phyloP scores from a whole-genome alignment of 1,140 invertebrate genomes.

The Drosophila guanche region DNA sequence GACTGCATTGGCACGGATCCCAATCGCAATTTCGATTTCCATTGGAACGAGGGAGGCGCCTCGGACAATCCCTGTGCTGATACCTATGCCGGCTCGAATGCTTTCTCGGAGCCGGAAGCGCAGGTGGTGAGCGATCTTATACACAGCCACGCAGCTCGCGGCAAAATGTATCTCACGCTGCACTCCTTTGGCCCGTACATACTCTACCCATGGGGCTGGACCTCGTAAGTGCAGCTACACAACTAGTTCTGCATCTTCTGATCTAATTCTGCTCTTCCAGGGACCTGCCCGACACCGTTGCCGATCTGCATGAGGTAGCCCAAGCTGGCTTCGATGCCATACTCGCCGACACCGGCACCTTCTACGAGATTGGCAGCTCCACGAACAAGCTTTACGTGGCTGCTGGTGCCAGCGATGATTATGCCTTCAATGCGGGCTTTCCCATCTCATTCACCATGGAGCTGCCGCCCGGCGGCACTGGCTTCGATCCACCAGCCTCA shows the following conservation, averaged over 20 bases:
- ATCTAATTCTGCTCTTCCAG: constrained; percentile 9
- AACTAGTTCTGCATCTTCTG: fast-evolving
- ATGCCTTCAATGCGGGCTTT: constrained; percentile 86
- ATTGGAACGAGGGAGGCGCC: constrained; percentile 88
- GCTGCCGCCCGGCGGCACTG: constrained; percentile 86
- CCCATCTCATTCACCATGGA: constrained; percentile 89
- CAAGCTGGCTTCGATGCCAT: constrained; percentile 83
- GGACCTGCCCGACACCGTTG: constrained; percentile 72
- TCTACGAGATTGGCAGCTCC: constrained; percentile 86
- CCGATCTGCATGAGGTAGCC: constrained; percentile 83
- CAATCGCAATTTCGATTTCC: constrained; percentile 87
- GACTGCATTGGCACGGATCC: constrained; percentile 86
- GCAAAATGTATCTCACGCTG: constrained; percentile 88
- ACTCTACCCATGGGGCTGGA: constrained; percentile 90
- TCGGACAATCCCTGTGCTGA: constrained; percentile 87
- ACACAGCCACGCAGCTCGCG: constrained; percentile 83
- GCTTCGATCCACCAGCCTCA: constrained; percentile 87
- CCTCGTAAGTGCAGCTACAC: constrained; percentile 52
- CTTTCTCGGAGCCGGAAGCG: constrained; percentile 90
- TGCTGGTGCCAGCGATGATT: constrained; percentile 87
- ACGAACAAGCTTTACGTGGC: constrained; percentile 85
- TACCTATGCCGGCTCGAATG: constrained; percentile 86
- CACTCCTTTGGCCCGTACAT: constrained; percentile 88
- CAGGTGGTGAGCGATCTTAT: constrained; percentile 84
- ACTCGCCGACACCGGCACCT: constrained; percentile 83